Base-by-base conservation (phyloP, 1,140 invertebrate species). In the Drosophila asahinai region DNA sequence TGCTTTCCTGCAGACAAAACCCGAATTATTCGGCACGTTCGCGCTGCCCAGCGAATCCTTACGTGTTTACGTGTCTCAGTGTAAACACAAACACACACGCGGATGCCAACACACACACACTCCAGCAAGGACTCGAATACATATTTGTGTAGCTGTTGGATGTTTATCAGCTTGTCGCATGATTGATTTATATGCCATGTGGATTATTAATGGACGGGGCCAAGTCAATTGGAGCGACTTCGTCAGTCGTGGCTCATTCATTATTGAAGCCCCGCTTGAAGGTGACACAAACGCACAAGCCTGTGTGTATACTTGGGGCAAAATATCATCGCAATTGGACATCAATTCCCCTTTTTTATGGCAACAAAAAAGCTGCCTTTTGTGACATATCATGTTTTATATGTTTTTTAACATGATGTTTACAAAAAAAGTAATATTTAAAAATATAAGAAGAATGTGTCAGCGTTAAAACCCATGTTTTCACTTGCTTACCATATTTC, bases 131-230 rank as follows among this genome's bases (percentile, higher is more conserved):
- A 49, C 59, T 51, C 58, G 22, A 22, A 71, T 58, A 48, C 19
- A 59, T 60, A 72, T 81, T 55, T 81, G 72, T 62, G 15, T 60
- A 55, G 63, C 63, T 81, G 62, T 64, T 67, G 67, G 68, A 89
- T 89, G 73, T 83, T 84, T 90, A 89, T 90, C 81, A 75, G 84
- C 81, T 84, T 90, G 84, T 89, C 86, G 68, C 74, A 81, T 89
- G 84, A 89, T 89, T 89, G 84, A 89, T 89, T 89, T 89, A 89
- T 89, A 59, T 80, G 77, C 49, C 70, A 25, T 36, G 40, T 82
- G 64, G 65, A 86, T 86, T 86, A 86, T 86, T 86, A 82, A 86
- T 79, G 83, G 65, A 71, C 77, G 64, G 64, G 67, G 65, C 74
- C 83, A 89, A 89, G 84, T 81, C 83, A 84, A 81, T 89, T 89